Conservation (phyloP, 1,140 invertebrate genomes). For the Temnothorax nylanderi region DNA sequence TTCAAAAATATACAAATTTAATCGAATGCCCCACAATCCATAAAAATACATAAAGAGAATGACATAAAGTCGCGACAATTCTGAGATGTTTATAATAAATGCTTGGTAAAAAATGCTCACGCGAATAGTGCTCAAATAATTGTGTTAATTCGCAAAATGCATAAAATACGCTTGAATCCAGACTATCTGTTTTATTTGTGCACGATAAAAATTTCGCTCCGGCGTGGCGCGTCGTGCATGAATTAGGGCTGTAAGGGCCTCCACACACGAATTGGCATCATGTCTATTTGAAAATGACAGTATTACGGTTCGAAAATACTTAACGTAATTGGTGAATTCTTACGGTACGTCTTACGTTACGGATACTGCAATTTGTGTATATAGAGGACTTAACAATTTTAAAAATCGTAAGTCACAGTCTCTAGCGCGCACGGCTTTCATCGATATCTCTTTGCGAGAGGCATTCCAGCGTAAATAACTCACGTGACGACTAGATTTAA, state of each 20-base stretch:
- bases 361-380: no score
- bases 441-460: conserved; percentile 22
- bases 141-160: not conserved
- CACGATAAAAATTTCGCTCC: conserved; percentile 20
- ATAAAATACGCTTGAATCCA: not conserved
- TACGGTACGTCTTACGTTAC: no score
- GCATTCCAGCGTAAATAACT: conserved; percentile 23
- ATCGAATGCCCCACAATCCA: not conserved
- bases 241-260: not conserved
- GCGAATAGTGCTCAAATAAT: not conserved
- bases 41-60: not conserved
- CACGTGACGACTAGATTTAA: conserved; percentile 57
- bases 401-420: conserved; percentile 15
- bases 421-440: not conserved
- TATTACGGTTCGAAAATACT: no score
- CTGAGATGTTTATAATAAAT: not conserved
- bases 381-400: conserved; percentile 1
- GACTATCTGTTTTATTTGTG: conserved; percentile 20
- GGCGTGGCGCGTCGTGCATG: not conserved
- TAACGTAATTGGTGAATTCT: not conserved
- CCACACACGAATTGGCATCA: no score
- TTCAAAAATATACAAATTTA: not conserved
- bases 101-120: not conserved
- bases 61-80: not conserved
- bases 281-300: no score